Evolutionary conservation across 2,113 vertebrate genomes (phyloP), one percentile per base, ranked within the genome.

Genomic region (Tetrax tetrax): DNA sequence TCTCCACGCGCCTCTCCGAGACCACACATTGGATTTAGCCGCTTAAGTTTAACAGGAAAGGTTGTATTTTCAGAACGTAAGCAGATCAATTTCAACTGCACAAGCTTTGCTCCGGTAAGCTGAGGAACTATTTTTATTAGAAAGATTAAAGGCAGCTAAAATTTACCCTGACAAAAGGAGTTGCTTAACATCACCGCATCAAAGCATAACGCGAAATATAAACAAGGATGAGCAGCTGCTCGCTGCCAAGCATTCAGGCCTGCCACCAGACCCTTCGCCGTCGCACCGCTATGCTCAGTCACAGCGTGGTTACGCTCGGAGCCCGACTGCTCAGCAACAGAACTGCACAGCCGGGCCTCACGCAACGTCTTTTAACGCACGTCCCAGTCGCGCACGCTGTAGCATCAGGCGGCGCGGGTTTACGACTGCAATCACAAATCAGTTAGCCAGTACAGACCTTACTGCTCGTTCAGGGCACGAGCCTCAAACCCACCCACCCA

Each of bases 91-190:
- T 95, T 83, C 47, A 77, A 29, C 0, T 2, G 33, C 59, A 61
- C 66, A 74, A 93, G 93, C 81, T 95, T 92, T 24, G 43, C 66
- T 43, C 56, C 0, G 10, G 76, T 88, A 93, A 79, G 71, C 75
- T 14, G 43, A 90, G 56, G 25, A 90, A 82, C 75, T 96, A 87
- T 90, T 95, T 95, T 93, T 96, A 90, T 93, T 82, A 94, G 63
- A 88, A 95, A 95, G 82, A 96, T 93, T 95, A 93, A 96, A 96
- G 82, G 63, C 85, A 93, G 59, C 70, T 94, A 87, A 95, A 90
- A 93, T 72, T 85, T 76, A 93, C 87, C 75, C 78, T 22, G 80
- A 95, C 91, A 96, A 96, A 96, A 91, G 70, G 66, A 95, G 84
- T 35, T 89, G 65, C 87, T 91, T 85, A 91, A 89, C 70, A 87